Conservation (phyloP, 2,888 invertebrate genomes). For the Aplocera efformata region DNA sequence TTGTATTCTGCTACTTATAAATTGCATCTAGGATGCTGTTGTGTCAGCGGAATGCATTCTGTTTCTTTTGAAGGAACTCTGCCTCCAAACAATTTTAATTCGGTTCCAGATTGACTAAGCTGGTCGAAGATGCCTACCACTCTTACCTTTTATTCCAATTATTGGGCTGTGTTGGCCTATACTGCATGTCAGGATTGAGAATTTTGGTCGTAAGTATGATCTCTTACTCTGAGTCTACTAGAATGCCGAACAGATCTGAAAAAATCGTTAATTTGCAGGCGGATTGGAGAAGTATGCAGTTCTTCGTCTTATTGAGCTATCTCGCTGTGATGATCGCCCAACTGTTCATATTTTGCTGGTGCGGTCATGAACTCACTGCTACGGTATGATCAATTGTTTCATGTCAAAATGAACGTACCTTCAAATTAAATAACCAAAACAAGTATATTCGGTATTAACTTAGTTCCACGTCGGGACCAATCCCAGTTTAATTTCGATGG, state of each 20-base stretch:
- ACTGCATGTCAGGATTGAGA: constrained; percentile 67
- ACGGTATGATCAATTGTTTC: constrained; percentile 45
- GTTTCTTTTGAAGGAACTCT: no score
- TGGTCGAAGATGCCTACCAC: constrained; percentile 72
- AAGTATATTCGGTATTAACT: no score
- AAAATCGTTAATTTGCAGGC: constrained; percentile 43
- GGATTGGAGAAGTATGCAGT: constrained; percentile 67
- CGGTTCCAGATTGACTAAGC: constrained; percentile 59
- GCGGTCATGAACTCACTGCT: constrained; percentile 75
- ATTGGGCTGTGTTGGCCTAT: constrained; percentile 68
- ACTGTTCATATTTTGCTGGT: constrained; percentile 76
- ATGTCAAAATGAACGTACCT: constrained; percentile 11
- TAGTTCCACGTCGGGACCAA: no score
- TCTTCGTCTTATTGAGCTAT: constrained; percentile 59
- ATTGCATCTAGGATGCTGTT: no score
- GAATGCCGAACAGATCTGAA: neutral
- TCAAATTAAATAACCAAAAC: no score
- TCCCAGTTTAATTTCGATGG: no score
- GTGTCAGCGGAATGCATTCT: no score
- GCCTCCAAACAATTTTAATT: neutral
- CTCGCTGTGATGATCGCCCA: constrained; percentile 73
- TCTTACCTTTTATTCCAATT: constrained; percentile 75
- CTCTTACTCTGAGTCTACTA: no score
- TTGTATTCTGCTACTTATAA: neutral
- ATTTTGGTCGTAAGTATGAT: constrained; percentile 52